Percentiles rank a stretch among this genome's conserved stretches.
These are phyloP conservation scores for Meles meles DNA, from an alignment of 2,113 vertebrate genomes.

Conservation along the genomic window DNA sequence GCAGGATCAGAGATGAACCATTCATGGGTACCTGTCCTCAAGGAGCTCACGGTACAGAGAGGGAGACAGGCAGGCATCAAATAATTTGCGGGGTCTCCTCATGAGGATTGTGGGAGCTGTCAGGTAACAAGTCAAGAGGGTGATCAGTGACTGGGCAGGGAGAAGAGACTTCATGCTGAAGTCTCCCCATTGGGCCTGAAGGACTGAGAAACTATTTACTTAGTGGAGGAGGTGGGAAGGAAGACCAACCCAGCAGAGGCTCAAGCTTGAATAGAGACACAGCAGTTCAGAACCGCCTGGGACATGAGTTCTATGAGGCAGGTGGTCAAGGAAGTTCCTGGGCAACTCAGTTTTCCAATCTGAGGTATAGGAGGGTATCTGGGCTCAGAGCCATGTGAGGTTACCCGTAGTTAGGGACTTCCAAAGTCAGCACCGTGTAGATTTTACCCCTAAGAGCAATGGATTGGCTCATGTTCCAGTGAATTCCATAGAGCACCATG, in stretches of 20 bases:
- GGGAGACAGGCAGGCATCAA: neutral
- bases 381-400: neutral
- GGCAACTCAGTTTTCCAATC: neutral
- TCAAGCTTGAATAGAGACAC: neutral
- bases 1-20: neutral
- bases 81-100: neutral
- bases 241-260: neutral
- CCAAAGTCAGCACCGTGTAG: neutral
- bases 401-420: neutral
- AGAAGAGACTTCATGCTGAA: neutral
- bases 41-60: neutral
- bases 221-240: neutral
- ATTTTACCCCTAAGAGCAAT: neutral
- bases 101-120: neutral
- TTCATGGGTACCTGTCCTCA: neutral
- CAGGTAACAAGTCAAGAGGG: neutral
- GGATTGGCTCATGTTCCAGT: neutral
- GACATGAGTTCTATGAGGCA: neutral
- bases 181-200: neutral
- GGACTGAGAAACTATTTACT: neutral
- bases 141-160: fast-evolving
- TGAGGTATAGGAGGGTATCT: neutral
- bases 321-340: neutral
- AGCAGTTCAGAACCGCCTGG: neutral
- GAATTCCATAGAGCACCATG: neutral